Base-by-base conservation (phyloP, 2,797 vertebrate genomes). In the Myotis vivesi region DNA sequence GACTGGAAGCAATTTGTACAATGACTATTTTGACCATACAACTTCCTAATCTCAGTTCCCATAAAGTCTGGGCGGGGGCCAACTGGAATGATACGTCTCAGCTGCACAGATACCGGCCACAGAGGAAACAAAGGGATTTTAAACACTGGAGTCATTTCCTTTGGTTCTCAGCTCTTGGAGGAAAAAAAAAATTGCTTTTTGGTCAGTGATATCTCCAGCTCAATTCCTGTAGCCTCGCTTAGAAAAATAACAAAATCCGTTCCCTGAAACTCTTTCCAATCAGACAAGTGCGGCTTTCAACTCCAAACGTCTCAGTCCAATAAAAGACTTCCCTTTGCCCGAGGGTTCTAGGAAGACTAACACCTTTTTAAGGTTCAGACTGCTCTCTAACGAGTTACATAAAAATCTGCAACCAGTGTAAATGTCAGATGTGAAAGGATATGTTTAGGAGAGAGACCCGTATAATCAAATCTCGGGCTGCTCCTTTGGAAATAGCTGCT, bases 101-200 rank as follows among this genome's bases (percentile, higher is more conserved):
- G 98, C 97, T 96, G 97, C 94, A 95, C 97, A 98, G 98, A 98
- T 99, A 99, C 98, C 98, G 97, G 98, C 98, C 97, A 98, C 95
- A 98, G 97, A 98, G 99, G 98, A 99, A 99, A 98, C 98, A 97
- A 98, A 98, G 98, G 98, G 98, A 98, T 98, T 99, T 98, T 97
- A 98, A 98, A 98, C 98, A 98, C 80, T 93, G 89, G 98, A 99
- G 98, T 99, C 98, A 99, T 99, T 99, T 99, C 99, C 99, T 98
- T 98, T 98, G 97, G 98, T 98, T 98, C 97, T 95, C 96, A 55
- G 98, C 98, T 98, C 97, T 98, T 98, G 98, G 97, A 98, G 97
- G 96, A 16, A 64, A 59, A 59, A 59, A 98, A 98, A 99, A 97
- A 98, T 98, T 96, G 98, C 98, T 98, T 98, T 98, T 98, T 38